These are phyloP conservation scores for Sinocyclocheilus anophthalmus DNA, from an alignment of 2,113 vertebrate species.

Conservation along the genomic window DNA sequence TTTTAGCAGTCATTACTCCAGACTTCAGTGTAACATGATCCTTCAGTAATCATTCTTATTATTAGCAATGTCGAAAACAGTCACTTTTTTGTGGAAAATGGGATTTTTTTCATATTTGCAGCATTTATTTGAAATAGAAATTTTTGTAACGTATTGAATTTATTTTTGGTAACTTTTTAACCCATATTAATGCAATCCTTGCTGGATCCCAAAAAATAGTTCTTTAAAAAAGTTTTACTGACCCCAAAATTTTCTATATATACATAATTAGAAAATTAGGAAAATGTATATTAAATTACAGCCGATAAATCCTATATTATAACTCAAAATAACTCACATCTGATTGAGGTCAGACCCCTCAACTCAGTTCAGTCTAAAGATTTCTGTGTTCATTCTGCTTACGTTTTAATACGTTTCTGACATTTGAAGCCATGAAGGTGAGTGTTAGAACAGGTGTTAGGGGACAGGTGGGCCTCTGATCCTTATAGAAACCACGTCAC, in stretches of 20 bases:
- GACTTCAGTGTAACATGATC: background rate
- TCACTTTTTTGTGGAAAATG: no score
- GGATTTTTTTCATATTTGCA: no score
- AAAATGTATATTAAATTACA: background rate
- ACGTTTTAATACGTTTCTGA: background rate
- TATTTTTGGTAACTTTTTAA: background rate
- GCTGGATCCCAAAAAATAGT: background rate
- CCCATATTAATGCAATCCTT: background rate
- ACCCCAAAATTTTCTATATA: background rate
- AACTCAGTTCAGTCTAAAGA: background rate
- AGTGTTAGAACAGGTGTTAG: background rate
- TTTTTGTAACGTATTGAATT: background rate
- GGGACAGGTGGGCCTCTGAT: slow-evolving; percentile 23
- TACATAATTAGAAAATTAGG: background rate
- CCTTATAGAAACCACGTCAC: slow-evolving; percentile 9
- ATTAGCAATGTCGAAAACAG: background rate
- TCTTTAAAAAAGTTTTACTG: background rate
- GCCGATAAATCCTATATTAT: background rate
- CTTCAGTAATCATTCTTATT: background rate
- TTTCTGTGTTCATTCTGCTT: background rate
- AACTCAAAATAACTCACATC: background rate
- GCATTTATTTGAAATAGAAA: background rate
- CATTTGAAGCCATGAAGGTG: background rate
- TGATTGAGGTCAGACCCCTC: background rate
- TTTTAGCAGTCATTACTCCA: background rate